These are phyloP conservation scores for Thereva unica DNA, from an alignment of 2,888 invertebrate genomes.

Conservation along the genomic window DNA sequence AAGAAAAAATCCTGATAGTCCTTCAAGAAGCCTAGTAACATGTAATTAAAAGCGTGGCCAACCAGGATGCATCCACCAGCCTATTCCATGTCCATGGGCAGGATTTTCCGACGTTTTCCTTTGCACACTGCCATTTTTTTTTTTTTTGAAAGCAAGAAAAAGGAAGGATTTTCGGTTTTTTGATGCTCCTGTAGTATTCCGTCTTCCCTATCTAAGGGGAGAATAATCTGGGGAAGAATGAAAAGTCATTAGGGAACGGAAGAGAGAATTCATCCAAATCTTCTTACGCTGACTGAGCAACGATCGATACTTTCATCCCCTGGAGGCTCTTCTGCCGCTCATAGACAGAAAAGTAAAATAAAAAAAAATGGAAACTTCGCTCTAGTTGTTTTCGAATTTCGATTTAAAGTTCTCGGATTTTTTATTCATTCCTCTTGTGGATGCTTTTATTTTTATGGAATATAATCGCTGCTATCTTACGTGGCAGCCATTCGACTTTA, in stretches of 20 bases:
- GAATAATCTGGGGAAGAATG: constrained; percentile 27
- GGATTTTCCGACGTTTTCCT: too few relatives aligned
- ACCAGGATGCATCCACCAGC: too few relatives aligned
- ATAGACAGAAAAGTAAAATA: constrained; percentile 13
- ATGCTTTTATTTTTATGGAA: constrained; percentile 4
- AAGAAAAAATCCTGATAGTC: too few relatives aligned
- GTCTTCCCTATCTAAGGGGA: neutral
- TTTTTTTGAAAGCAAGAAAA: neutral
- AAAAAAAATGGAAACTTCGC: constrained; percentile 7
- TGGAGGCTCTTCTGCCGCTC: neutral
- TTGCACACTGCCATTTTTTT: too few relatives aligned
- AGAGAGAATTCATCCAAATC: constrained; percentile 29
- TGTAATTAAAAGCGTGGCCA: too few relatives aligned
- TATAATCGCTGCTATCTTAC: too few relatives aligned
- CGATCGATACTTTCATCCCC: constrained; percentile 25
- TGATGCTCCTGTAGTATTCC: constrained; percentile 1
- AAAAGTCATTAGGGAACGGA: constrained; percentile 33
- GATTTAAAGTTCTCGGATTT: constrained; percentile 14
- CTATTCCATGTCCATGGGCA: too few relatives aligned
- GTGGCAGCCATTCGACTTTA: too few relatives aligned
- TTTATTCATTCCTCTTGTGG: constrained; percentile 12
- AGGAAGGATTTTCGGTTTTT: constrained; percentile 13
- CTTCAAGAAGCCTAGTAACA: too few relatives aligned
- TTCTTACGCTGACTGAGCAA: constrained; percentile 25
- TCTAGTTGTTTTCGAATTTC: constrained; percentile 27